Base-by-base conservation (phyloP, 1,140 invertebrate genomes). In the Lysiphlebus fabarum region DNA sequence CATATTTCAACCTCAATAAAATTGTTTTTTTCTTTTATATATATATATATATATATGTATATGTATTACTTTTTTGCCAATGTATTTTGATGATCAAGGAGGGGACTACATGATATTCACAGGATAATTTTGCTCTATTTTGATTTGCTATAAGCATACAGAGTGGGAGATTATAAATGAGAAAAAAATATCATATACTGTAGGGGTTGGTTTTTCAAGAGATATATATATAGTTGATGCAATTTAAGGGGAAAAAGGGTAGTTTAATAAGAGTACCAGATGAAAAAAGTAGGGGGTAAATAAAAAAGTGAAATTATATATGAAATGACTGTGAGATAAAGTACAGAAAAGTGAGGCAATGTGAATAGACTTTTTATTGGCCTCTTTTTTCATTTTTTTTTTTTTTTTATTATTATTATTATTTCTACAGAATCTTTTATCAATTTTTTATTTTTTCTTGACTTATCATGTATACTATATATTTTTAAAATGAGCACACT, bases 161-260 rank as follows among this genome's bases (percentile, higher is more conserved):
- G 17, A 26, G 17, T 26, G 17, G 17, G 17, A 26, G 17, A 26
- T 26, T 26, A 26, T 26, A 26, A 26, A 26, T 26, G 17, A 67
- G 67, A 67, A 64, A 64, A 64, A 62, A 53, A 60, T 64, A 59
- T 44, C 47, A 38, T 36, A 26, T 26, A n/a, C n/a, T n/a, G n/a
- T 26, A 4, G 17, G 17, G 17, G 17, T 26, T 26, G 17, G 17
- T 26, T 26, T 26, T 26, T 26, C 17, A 26, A 26, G 17, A 26
- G 17, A 4, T 26, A n/a, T n/a, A n/a, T n/a, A 4, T 26, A 26
- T 26, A 26, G 17, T 26, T 26, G 2, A 11, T 42, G 41, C 38
- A 3, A 7, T 7, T 2, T 14, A 11, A 33, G 12, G 40, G 48
- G 53, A 44, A 45, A 45, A 50, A 37, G 8, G 5, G 34, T 7